Conservation (phyloP, 2,797 vertebrate genomes). For the Coendou prehensilis region DNA sequence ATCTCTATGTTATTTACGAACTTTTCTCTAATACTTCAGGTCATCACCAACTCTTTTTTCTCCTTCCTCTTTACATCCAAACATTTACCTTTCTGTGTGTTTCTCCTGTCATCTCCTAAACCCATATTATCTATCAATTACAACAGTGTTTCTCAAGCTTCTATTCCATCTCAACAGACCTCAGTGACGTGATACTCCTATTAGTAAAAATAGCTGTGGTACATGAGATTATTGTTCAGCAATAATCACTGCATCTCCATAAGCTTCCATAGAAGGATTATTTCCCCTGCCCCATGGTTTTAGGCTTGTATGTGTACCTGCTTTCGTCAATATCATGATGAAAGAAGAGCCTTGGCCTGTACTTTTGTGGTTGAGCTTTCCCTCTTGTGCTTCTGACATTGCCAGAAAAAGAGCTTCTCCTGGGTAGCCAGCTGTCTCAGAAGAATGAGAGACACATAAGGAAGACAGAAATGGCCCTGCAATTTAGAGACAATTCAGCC, state of each 20-base stretch:
- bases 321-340: not conserved
- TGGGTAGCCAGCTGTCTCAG: not conserved
- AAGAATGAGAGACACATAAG: slow-evolving; percentile 6
- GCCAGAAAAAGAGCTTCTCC: not conserved
- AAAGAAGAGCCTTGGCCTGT: not conserved
- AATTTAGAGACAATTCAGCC: not conserved
- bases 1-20: not conserved
- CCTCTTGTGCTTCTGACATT: not conserved
- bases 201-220: not conserved
- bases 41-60: not conserved
- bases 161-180: not conserved
- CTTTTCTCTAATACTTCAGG: not conserved
- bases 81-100: not conserved
- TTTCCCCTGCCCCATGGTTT: not conserved
- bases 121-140: not conserved
- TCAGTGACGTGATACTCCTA: not conserved
- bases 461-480: not conserved
- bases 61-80: not conserved
- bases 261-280: not conserved
- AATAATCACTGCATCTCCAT: not conserved
- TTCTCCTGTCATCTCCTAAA: slow-evolving; percentile 6
- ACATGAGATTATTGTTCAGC: not conserved
- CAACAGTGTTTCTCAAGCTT: not conserved
- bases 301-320: not conserved
- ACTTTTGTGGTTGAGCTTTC: not conserved